Percentiles rank a stretch among this genome's conserved stretches.
These are phyloP conservation scores for Endotricha flammealis DNA, from an alignment of 2,888 invertebrate species.

Conservation along the genomic window DNA sequence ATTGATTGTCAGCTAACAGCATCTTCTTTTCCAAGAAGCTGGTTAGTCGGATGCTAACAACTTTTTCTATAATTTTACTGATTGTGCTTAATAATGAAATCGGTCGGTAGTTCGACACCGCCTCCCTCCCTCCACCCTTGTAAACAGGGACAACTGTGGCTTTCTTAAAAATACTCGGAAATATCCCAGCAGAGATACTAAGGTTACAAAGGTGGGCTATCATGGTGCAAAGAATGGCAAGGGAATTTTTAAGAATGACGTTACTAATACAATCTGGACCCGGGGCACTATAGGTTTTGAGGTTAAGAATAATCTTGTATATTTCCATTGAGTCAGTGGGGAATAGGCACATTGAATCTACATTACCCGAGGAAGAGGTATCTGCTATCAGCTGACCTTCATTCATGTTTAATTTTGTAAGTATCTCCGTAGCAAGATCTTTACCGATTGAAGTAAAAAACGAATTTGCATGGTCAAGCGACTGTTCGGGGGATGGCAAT, in stretches of 20 bases:
- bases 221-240: neutral
- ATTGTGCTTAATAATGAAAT: conserved; percentile 7
- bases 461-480: conserved; percentile 2
- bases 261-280: neutral
- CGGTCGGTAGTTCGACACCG: conserved; percentile 8
- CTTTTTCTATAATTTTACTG: conserved; percentile 9
- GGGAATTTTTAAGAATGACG: neutral
- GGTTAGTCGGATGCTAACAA: conserved; percentile 3
- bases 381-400: neutral
- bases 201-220: conserved; percentile 9
- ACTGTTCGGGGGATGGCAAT: neutral
- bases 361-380: neutral
- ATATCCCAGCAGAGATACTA: conserved; percentile 6
- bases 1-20: neutral
- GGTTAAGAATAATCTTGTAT: no score
- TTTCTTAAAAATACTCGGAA: conserved; percentile 9
- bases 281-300: neutral
- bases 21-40: conserved; percentile 2
- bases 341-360: neutral
- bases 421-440: conserved; percentile 2
- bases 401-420: neutral
- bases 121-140: conserved; percentile 8
- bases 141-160: conserved; percentile 7
- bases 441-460: conserved; percentile 6
- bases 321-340: neutral